Evolutionary conservation across 2,888 invertebrate species (phyloP).

Genomic region (Chalcis sispes): DNA sequence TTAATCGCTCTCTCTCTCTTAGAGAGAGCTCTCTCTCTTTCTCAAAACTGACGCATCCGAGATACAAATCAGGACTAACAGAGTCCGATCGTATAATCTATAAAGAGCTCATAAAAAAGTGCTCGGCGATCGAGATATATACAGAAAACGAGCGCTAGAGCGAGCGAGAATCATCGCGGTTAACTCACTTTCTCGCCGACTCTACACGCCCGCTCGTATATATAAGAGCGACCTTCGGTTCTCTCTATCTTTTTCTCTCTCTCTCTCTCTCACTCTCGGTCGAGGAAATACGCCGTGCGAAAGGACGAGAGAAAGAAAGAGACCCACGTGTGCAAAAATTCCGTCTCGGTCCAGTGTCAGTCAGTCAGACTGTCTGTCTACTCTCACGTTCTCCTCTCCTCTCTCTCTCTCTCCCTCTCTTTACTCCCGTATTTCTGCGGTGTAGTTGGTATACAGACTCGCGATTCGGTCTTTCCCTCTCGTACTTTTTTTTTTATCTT

Average conservation of each 20-base stretch:
- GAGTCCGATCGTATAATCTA: not conserved
- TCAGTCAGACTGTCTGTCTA: not conserved
- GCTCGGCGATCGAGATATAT: no score
- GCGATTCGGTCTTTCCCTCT: not conserved
- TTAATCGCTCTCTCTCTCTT: not conserved
- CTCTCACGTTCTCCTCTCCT: not conserved
- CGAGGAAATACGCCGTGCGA: slow-evolving; percentile 22
- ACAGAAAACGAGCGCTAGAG: not conserved
- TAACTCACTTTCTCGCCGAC: not conserved
- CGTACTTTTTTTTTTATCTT: not conserved
- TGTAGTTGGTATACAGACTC: not conserved
- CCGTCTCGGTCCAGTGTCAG: slow-evolving; percentile 18
- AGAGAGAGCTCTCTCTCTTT: not conserved
- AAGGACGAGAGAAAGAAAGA: not conserved
- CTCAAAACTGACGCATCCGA: not conserved
- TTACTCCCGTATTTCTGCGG: not conserved
- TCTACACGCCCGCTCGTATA: slow-evolving; percentile 31
- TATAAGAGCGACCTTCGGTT: slow-evolving; percentile 46
- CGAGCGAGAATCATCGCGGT: not conserved
- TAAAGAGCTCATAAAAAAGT: not conserved
- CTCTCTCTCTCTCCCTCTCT: slow-evolving; percentile 12
- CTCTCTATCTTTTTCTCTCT: no score
- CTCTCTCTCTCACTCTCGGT: no score
- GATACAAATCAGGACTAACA: no score
- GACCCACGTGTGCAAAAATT: slow-evolving; percentile 37